phyloP scores from a whole-genome alignment of 2,888 invertebrate genomes.

The Tortricodes alternella region DNA sequence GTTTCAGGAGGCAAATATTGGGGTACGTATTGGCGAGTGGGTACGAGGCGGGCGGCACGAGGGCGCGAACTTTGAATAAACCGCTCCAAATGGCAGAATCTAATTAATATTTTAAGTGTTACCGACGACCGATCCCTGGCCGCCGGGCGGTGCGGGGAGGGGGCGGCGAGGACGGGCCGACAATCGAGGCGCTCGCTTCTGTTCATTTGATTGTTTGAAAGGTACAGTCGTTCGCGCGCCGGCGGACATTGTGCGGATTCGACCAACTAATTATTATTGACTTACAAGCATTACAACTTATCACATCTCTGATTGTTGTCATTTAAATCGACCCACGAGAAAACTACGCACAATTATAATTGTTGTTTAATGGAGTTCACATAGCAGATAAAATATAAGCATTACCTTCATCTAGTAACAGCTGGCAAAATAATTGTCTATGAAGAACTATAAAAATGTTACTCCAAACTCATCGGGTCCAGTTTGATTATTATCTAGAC shows the following conservation, averaged over 20 bases:
- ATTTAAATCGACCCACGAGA: too few species aligned
- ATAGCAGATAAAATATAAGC: too few species aligned
- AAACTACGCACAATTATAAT: too few species aligned
- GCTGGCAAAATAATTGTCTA: too few species aligned
- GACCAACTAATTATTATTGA: neutral
- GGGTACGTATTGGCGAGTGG: neutral
- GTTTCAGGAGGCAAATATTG: neutral
- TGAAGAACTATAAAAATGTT: too few species aligned
- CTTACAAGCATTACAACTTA: too few species aligned
- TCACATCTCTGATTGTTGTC: too few species aligned
- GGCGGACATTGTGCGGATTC: neutral
- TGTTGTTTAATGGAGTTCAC: too few species aligned
- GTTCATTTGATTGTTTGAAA: conserved; percentile 8
- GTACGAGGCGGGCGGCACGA: neutral
- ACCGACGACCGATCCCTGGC: neutral
- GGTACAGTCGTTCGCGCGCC: neutral
- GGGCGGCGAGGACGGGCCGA: neutral
- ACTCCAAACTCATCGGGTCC: too few species aligned
- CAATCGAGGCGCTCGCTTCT: conserved; percentile 1
- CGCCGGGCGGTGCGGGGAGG: neutral
- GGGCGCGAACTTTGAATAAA: conserved; percentile 18
- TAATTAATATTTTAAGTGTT: conserved; percentile 20
- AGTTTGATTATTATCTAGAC: too few species aligned
- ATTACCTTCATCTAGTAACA: too few species aligned
- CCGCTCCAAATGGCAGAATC: conserved; percentile 7